Evolutionary conservation across 1,140 invertebrate genomes (phyloP).

Genomic region (Temnothorax curvispinosus): DNA sequence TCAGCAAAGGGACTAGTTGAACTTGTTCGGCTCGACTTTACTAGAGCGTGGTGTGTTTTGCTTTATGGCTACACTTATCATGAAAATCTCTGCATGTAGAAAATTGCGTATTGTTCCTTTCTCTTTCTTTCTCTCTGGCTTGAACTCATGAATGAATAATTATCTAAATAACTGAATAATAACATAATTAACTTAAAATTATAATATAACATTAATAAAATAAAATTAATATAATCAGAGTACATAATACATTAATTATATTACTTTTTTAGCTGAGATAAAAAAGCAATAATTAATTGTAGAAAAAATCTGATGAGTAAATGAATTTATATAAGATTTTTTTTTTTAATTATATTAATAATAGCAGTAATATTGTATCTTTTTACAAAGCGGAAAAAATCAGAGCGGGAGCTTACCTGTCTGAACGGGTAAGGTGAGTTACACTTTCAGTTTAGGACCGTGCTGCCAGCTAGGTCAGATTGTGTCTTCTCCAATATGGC

Average conservation of each 20-base stretch:
- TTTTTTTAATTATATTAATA: not conserved
- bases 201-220: not conserved
- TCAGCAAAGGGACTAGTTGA: constrained; percentile 14
- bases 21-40: constrained; percentile 25
- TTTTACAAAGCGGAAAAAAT: not conserved
- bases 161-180: no score
- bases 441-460: constrained; percentile 4
- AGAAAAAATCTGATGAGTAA: not conserved
- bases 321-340: not conserved
- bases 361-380: not conserved
- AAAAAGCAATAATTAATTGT: not conserved
- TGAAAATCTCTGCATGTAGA: not conserved
- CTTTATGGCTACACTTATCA: not conserved
- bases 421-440: not conserved
- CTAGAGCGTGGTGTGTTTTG: not conserved
- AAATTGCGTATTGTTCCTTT: not conserved
- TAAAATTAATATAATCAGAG: not conserved
- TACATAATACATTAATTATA: not conserved
- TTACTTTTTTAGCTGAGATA: not conserved
- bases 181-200: not conserved
- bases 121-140: not conserved
- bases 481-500: constrained; percentile 50
- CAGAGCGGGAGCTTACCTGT: not conserved
- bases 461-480: constrained; percentile 19
- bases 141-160: no score